Conservation (phyloP, 2,797 vertebrate genomes). For the Pampus argenteus region DNA sequence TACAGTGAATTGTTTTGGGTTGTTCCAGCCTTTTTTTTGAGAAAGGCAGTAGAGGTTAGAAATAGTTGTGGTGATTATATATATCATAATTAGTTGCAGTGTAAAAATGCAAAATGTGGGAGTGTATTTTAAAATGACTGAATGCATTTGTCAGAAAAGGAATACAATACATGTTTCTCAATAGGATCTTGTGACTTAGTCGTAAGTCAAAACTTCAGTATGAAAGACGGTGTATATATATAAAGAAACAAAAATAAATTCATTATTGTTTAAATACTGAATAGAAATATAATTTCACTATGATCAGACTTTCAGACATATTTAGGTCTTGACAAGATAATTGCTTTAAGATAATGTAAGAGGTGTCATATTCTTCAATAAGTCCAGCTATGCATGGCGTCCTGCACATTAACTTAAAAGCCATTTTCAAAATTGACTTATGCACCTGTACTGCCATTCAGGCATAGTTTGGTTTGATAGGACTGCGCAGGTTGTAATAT, state of each 20-base stretch:
- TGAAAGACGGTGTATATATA: neutral
- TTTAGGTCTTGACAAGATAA: neutral
- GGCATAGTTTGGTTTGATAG: slow-evolving; percentile 7
- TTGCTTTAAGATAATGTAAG: neutral
- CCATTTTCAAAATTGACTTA: neutral
- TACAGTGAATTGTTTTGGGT: neutral
- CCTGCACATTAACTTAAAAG: neutral
- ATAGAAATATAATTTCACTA: neutral
- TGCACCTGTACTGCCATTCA: neutral
- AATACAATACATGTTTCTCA: too few species aligned
- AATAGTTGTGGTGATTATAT: neutral
- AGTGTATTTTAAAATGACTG: neutral
- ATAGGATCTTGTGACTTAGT: neutral
- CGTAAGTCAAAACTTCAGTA: neutral
- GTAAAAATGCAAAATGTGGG: neutral
- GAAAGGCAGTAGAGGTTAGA: neutral
- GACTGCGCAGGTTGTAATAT: slow-evolving; percentile 15
- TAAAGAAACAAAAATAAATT: neutral
- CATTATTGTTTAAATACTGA: neutral
- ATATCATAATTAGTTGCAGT: neutral
- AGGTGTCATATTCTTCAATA: neutral
- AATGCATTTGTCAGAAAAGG: neutral
- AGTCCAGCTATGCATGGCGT: neutral
- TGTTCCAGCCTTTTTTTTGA: neutral
- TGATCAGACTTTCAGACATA: neutral